phyloP scores from a whole-genome alignment of 53 echinoderm and acorn worm genomes.

The Patiria pectinifera region DNA sequence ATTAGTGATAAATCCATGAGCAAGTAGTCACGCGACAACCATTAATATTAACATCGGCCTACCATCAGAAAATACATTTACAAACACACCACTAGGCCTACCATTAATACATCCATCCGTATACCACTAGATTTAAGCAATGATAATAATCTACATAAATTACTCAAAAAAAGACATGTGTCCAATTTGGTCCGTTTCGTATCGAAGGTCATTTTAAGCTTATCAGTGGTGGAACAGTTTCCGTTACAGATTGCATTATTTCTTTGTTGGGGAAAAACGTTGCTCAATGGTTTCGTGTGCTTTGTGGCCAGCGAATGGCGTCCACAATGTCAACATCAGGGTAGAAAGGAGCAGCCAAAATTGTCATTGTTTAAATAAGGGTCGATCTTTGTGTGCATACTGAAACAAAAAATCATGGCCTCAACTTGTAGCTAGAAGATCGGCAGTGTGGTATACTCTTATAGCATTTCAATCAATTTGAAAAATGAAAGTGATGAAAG shows the following conservation, averaged over 20 bases:
- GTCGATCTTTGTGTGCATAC: no score
- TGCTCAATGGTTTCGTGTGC: neutral
- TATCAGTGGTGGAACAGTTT: neutral
- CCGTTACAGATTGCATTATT: constrained; percentile 28
- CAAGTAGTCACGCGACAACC: constrained; percentile 58
- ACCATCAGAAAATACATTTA: neutral
- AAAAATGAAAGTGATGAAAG: no score
- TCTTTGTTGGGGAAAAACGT: no score
- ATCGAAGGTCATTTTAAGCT: constrained; percentile 9
- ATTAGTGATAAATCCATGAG: constrained; percentile 68
- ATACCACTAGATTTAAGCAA: neutral
- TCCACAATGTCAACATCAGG: neutral
- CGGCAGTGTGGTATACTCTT: no score
- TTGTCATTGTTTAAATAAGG: no score
- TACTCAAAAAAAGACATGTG: neutral
- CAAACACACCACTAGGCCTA: neutral
- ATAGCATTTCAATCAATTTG: no score
- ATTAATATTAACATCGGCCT: neutral
- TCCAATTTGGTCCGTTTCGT: neutral
- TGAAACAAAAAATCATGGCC: no score
- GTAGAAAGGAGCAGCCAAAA: neutral
- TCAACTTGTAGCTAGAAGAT: no score
- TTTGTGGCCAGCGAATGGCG: neutral
- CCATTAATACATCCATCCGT: neutral
- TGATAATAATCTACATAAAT: neutral